A percentile compares a stretch with the other conserved stretches of the same genome.
Conservation (phyloP, 2,797 vertebrate species). For the Cyprinella venusta region DNA sequence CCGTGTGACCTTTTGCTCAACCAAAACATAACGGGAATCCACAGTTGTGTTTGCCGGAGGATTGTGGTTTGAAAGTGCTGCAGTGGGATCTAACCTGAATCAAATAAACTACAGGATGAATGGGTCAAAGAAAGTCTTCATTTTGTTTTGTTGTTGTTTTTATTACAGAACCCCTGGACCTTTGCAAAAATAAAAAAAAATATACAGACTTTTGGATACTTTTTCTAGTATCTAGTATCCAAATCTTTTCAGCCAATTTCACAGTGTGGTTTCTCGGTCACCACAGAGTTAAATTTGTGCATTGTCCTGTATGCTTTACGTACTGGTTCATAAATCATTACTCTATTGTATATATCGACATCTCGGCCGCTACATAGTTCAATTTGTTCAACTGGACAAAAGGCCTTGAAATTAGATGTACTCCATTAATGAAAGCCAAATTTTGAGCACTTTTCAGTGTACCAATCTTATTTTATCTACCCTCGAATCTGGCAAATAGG, state of each 20-base stretch:
- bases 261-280: too few species aligned
- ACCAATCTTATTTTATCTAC: not conserved
- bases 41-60: slow-evolving; percentile 8
- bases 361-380: fast-evolving
- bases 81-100: slow-evolving; percentile 15
- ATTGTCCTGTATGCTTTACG: too few species aligned
- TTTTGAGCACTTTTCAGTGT: not conserved
- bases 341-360: too few species aligned
- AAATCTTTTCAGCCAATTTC: not conserved
- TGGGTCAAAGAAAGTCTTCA: not conserved
- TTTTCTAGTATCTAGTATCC: not conserved
- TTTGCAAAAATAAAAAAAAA: not conserved
- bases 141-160: not conserved
- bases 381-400: not conserved
- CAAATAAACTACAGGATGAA: not conserved
- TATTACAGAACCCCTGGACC: not conserved
- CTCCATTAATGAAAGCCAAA: not conserved
- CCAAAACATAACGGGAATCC: not conserved
- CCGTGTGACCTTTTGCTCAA: not conserved
- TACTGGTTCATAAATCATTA: too few species aligned
- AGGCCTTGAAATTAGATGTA: not conserved
- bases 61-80: slow-evolving; percentile 12
- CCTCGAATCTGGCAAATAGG: not conserved
- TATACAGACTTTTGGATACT: not conserved
- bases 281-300: too few species aligned